Evolutionary conservation across 2,888 invertebrate genomes (phyloP).

Genomic region (Tenthredo notha): DNA sequence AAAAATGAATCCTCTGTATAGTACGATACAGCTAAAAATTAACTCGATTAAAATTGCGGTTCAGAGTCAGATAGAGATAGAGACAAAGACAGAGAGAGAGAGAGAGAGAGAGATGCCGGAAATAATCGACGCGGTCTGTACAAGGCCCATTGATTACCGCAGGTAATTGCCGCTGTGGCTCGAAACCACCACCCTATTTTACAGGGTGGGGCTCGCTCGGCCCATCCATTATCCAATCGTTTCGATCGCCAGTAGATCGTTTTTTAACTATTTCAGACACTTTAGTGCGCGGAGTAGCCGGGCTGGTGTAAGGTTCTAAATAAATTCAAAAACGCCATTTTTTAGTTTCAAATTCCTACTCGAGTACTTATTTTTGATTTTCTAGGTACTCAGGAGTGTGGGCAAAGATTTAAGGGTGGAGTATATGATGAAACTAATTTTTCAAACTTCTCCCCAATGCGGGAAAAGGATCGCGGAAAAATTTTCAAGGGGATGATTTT

Average conservation of each 20-base stretch:
- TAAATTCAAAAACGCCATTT: background rate
- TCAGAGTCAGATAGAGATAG: background rate
- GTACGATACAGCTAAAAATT: conserved; percentile 60
- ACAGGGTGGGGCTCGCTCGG: background rate
- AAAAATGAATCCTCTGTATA: background rate
- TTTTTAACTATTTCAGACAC: conserved; percentile 9
- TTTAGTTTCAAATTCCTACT: background rate
- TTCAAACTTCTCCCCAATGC: no score
- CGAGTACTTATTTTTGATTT: no score
- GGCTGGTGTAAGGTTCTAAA: background rate
- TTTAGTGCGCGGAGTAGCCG: background rate
- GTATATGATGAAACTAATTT: no score
- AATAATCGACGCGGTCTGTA: conserved; percentile 70
- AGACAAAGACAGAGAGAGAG: background rate
- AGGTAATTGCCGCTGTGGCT: conserved; percentile 70
- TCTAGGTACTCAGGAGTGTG: no score
- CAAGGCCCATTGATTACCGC: conserved; percentile 73
- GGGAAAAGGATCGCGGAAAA: no score
- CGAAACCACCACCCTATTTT: conserved; percentile 53
- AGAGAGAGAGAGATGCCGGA: conserved; percentile 58
- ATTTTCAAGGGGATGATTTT: no score
- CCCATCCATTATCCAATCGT: conserved; percentile 13
- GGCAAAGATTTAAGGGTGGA: no score
- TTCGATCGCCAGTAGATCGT: background rate
- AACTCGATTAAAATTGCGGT: conserved; percentile 67